These are phyloP conservation scores for Vespertilio murinus DNA, from an alignment of 2,797 vertebrate genomes.

Conservation along the genomic window DNA sequence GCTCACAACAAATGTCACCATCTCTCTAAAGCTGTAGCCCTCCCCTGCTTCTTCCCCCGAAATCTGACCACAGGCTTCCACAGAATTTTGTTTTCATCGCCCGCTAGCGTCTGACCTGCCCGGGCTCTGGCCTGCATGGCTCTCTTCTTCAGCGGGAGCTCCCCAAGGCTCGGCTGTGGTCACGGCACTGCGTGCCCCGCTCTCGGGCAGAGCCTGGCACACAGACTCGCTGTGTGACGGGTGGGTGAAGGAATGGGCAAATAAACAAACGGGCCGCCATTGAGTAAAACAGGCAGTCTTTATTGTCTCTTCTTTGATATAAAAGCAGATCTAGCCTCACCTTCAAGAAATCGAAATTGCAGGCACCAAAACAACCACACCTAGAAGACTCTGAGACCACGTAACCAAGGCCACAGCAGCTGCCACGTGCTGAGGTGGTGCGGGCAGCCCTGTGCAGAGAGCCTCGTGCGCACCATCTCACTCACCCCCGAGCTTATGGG, in stretches of 20 bases:
- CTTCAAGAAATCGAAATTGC: background rate
- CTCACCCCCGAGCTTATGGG: too few relatives aligned
- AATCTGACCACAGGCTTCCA: background rate
- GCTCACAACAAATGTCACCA: background rate
- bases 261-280: background rate
- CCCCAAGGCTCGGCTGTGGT: background rate
- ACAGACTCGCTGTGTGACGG: fast-evolving
- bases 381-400: background rate
- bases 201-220: background rate
- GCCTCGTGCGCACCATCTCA: background rate
- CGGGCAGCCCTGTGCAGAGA: background rate
- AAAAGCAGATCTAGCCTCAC: background rate
- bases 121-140: fast-evolving
- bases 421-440: too few relatives aligned
- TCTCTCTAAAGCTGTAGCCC: background rate
- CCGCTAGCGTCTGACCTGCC: background rate
- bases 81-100: background rate
- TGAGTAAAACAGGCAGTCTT: background rate
- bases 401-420: background rate
- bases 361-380: background rate
- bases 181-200: background rate
- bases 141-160: background rate
- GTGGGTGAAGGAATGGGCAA: background rate
- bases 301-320: background rate
- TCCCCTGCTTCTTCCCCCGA: too few relatives aligned